Base-by-base conservation (phyloP, 2,797 vertebrate species). In the Nasua narica region DNA sequence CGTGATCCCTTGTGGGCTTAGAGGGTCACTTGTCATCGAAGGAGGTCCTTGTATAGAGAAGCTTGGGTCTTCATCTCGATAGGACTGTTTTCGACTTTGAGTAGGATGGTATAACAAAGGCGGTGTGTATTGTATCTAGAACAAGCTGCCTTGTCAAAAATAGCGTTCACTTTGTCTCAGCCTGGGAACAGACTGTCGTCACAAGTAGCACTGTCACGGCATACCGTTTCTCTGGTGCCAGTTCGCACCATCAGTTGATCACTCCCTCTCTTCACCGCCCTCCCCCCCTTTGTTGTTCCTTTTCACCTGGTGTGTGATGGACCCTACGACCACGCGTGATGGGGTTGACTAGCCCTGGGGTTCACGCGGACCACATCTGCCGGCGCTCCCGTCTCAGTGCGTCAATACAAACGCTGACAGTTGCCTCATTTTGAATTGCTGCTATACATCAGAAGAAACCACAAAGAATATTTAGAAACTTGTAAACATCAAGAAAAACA, bases 271-370 rank as follows among this genome's bases (percentile, higher is more conserved):
- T 83, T 84, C 91, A 86, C 97, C 96, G 93, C 96, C 97, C 97
- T 18, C 52, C 29, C 58, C 13, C 2, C 27, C 95, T 94, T 97
- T 96, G 96, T 98, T 97, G 98, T 98, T 98, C 97, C 97, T 98
- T 98, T 97, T 98, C 97, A 97, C 78, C 97, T 98, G 79, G 91
- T 93, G 94, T 98, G 98, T 98, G 96, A 97, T 98, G 98, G 98
- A 97, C 97, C 97, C 96, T 98, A 95, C 98, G 98, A 97, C 95
- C 98, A 82, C 95, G 95, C 88, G 93, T 97, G 97, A 97, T 97
- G 95, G 85, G 96, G 97, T 87, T 98, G 98, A 97, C 97, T 97
- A 98, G 98, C 97, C 89, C 97, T 98, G 98, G 97, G 98, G 97
- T 97, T 97, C 87, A 85, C 96, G 96, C 94, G 95, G 97, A 96